phyloP scores from a whole-genome alignment of 2,797 vertebrate genomes.

The Mormyrops boulengeri region DNA sequence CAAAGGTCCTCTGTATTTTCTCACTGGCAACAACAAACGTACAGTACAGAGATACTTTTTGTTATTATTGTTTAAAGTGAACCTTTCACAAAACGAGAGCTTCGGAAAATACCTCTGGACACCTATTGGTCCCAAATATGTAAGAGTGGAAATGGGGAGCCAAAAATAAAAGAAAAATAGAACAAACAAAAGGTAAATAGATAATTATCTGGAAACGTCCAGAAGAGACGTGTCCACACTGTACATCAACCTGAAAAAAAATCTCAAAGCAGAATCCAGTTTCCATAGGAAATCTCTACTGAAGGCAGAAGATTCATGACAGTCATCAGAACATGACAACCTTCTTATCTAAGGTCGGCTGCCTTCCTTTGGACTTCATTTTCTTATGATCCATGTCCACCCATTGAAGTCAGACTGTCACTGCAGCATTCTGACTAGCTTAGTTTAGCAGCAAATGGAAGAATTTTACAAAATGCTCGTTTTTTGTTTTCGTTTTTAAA shows the following conservation, averaged over 20 bases:
- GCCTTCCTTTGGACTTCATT: conserved; percentile 61
- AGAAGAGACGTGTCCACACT: conserved; percentile 71
- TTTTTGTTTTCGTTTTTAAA: conserved; percentile 75
- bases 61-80: conserved; percentile 38
- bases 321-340: conserved; percentile 60
- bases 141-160: conserved; percentile 16
- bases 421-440: conserved; percentile 98
- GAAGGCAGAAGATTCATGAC: conserved; percentile 72
- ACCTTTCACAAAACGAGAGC: conserved; percentile 39
- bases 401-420: conserved; percentile 85
- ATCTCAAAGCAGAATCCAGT: conserved; percentile 74
- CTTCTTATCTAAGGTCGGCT: conserved; percentile 50
- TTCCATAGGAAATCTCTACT: conserved; percentile 82
- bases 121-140: conserved; percentile 53
- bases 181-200: background rate
- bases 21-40: conserved; percentile 70
- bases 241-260: conserved; percentile 76
- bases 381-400: conserved; percentile 55
- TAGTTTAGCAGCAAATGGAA: conserved; percentile 99
- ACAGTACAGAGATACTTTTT: conserved; percentile 74
- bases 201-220: conserved; percentile 58
- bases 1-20: conserved; percentile 66
- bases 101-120: conserved; percentile 52
- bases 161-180: conserved; percentile 45
- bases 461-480: conserved; percentile 81